These are phyloP conservation scores for Metopolophium dirhodum DNA, from an alignment of 1,140 invertebrate species.

Conservation along the genomic window DNA sequence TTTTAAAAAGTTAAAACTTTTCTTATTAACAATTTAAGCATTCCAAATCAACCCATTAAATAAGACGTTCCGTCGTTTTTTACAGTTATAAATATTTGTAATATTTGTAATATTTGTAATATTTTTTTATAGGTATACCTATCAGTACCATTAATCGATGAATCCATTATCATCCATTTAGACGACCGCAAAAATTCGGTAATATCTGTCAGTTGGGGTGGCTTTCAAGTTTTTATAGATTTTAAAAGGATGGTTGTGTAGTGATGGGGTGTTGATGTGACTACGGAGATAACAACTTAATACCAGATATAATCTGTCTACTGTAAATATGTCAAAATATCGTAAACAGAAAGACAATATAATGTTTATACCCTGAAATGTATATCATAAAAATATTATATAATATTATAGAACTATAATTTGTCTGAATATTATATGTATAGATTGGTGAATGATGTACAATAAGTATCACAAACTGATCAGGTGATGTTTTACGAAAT, in stretches of 20 bases:
- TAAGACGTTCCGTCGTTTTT: neutral
- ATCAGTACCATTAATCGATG: neutral
- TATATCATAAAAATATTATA: neutral
- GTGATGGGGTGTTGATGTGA: neutral
- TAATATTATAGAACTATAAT: neutral
- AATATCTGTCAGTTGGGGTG: neutral
- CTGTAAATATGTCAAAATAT: neutral
- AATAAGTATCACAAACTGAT: neutral
- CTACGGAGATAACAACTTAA: neutral
- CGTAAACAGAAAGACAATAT: neutral
- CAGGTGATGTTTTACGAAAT: neutral
- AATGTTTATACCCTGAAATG: neutral
- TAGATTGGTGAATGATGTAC: neutral
- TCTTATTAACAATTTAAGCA: too few species aligned
- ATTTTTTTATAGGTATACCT: too few species aligned
- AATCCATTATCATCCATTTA: neutral
- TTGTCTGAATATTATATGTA: neutral
- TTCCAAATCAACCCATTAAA: too few species aligned
- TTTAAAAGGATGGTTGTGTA: neutral
- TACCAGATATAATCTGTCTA: conserved; percentile 2
- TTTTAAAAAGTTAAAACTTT: neutral
- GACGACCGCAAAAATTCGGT: neutral
- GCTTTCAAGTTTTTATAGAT: neutral
- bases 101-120: too few species aligned
- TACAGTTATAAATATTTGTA: neutral